Conservation (phyloP, 2,113 vertebrate species). For the Tricholaema leucomelas region DNA sequence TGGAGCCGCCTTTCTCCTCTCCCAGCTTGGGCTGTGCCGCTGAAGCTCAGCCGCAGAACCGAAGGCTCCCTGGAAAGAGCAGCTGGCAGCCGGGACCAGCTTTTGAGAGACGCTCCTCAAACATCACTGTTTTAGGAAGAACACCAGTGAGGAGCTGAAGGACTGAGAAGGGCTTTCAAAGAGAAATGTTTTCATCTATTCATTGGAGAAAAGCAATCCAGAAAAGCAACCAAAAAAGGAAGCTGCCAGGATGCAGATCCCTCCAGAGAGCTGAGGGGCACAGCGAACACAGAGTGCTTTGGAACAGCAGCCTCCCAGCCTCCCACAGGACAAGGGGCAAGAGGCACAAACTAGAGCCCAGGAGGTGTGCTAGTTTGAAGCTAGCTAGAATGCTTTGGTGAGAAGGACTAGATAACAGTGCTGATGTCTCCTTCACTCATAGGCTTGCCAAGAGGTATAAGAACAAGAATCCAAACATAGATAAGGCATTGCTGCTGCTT, state of each 20-base stretch:
- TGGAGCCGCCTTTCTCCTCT: not conserved
- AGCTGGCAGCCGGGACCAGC: not conserved
- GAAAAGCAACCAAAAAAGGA: slow-evolving; percentile 66
- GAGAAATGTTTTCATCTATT: slow-evolving; percentile 22
- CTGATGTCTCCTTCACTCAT: too few species aligned
- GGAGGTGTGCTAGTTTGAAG: too few species aligned
- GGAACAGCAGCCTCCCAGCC: not conserved
- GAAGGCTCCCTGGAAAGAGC: not conserved
- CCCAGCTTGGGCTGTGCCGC: not conserved
- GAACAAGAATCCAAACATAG: too few species aligned
- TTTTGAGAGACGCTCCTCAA: slow-evolving; percentile 5
- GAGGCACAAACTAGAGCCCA: too few species aligned
- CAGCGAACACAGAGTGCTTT: not conserved
- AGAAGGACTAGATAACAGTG: too few species aligned
- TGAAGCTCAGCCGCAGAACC: not conserved
- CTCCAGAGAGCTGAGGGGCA: not conserved
- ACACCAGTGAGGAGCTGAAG: slow-evolving; percentile 40
- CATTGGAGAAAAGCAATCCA: slow-evolving; percentile 47
- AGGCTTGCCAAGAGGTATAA: too few species aligned
- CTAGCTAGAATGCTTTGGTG: too few species aligned
- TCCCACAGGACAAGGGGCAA: too few species aligned
- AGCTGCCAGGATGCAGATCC: not conserved
- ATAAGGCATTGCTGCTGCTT: too few species aligned
- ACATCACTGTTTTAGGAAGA: slow-evolving; percentile 68
- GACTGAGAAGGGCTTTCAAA: slow-evolving; percentile 10